A percentile compares a stretch with the other conserved stretches of the same genome.
phyloP scores from a whole-genome alignment of 2,113 vertebrate genomes.

The Symphodus melops region DNA sequence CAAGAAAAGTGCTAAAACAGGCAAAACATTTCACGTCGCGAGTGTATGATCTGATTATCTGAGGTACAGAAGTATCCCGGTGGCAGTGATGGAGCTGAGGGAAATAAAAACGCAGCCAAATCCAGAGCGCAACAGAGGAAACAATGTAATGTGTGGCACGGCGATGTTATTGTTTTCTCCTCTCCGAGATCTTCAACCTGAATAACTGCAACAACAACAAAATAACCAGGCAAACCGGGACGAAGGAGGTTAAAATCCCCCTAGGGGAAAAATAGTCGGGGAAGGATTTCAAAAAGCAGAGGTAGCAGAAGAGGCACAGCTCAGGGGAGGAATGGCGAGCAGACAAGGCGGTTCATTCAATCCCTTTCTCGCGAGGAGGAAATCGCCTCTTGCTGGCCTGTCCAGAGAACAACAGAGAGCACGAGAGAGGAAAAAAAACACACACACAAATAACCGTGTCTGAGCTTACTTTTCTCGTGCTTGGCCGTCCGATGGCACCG shows the following conservation, averaged over 20 bases:
- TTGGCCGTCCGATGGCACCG: conserved; percentile 95
- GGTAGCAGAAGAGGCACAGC: conserved; percentile 38
- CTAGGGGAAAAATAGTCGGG: background rate
- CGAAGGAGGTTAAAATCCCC: conserved; percentile 21
- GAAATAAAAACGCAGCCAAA: conserved; percentile 64
- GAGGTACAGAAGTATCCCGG: conserved; percentile 43
- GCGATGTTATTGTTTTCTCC: conserved; percentile 78
- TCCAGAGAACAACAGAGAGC: conserved; percentile 77
- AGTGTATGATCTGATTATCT: conserved; percentile 29
- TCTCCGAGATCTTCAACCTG: conserved; percentile 29
- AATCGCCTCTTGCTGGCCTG: conserved; percentile 71
- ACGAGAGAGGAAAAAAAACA: conserved; percentile 48
- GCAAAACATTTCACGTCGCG: conserved; percentile 3
- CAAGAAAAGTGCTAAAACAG: conserved; percentile 23
- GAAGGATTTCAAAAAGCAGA: conserved; percentile 5
- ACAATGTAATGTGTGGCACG: conserved; percentile 68
- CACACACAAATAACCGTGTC: conserved; percentile 55
- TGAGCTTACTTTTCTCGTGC: conserved; percentile 94
- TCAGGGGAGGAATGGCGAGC: conserved; percentile 76
- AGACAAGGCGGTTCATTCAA: conserved; percentile 84
- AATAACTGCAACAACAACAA: conserved; percentile 40
- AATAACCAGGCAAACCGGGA: background rate
- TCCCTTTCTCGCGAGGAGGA: conserved; percentile 75
- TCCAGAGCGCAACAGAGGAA: conserved; percentile 71
- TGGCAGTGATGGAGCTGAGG: conserved; percentile 69